These are phyloP conservation scores for Brachionus koreanus DNA, from an alignment of 1,140 invertebrate species.

Conservation along the genomic window DNA sequence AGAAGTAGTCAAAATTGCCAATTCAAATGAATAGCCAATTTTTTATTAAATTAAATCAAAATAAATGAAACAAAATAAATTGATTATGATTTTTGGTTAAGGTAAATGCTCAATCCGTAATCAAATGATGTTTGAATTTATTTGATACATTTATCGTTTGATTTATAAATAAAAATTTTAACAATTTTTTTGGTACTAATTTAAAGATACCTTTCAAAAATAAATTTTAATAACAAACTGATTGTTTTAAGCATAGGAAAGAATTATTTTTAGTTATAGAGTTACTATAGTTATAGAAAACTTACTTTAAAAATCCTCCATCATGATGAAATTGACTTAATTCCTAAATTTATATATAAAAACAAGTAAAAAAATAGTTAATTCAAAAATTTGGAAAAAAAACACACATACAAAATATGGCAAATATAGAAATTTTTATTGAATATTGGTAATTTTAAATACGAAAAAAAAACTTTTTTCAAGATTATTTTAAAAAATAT, in stretches of 20 bases:
- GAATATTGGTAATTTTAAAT: constrained; percentile 9
- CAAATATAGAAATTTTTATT: not conserved
- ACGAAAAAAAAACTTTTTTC: not conserved
- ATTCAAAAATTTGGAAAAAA: not conserved
- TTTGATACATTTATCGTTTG: not conserved
- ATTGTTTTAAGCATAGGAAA: no score
- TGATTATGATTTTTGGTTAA: not conserved
- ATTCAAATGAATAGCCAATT: not conserved
- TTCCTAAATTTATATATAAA: no score
- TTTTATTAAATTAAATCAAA: not conserved
- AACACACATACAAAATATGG: not conserved
- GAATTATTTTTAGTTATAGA: no score
- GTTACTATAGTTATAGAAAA: not conserved
- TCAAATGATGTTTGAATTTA: not conserved
- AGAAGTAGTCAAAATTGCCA: not conserved
- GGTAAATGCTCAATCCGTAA: not conserved
- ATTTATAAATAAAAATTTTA: not conserved
- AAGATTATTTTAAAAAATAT: not conserved
- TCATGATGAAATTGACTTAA: not conserved
- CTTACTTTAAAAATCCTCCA: not conserved
- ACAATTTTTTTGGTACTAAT: not conserved
- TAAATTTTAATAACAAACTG: no score
- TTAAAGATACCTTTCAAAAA: not conserved
- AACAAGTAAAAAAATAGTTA: not conserved
- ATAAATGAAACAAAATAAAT: not conserved